Base-by-base conservation (phyloP, 2,797 vertebrate genomes). In the Sebastes minor region DNA sequence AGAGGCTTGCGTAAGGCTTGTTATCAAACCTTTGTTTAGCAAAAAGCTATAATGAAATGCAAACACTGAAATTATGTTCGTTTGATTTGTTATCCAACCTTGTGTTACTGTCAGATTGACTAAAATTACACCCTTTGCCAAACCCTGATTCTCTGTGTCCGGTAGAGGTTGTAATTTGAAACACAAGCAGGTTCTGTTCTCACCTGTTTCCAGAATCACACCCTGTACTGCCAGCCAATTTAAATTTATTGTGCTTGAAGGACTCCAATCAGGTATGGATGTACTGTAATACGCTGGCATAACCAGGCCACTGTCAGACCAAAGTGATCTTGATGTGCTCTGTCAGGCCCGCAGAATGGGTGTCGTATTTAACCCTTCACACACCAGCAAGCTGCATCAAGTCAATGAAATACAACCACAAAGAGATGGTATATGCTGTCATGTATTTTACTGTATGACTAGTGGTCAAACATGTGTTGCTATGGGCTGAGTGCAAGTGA, bases 211-310 rank as follows among this genome's bases (percentile, higher is more conserved):
- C 66, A 69, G 85, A 69, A 84, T 87, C 75, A 84, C 72, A 80
- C 71, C 60, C 49, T 25, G 63, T 20, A 9, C 25, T 55, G 76
- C 52, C 55, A 82, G 65, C 70, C 83, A 82, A 74, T 91, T 90
- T 74, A 86, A 84, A 86, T 89, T 71, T 75, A 91, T 78, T 90
- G 88, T 86, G 83, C 85, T 90, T 85, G 86, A 91, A 86, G 74
- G 90, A 87, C 82, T 90, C 84, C 87, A 91, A 82, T 87, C 85
- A 88, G 68, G 71, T 82, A 78, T 56, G 74, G 71, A 82, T 84
- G 79, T 84, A 52, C 35, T 49, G 78, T 82, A 76, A 86, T 80
- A 74, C 60, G 75, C 64, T 69, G 76, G 33, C 56, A 52, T 73
- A 80, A 83, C 75, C 38, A 46, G 75, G 66, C 77, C 25, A 65